phyloP scores from a whole-genome alignment of 2,113 vertebrate species.

The Petaurus breviceps region DNA sequence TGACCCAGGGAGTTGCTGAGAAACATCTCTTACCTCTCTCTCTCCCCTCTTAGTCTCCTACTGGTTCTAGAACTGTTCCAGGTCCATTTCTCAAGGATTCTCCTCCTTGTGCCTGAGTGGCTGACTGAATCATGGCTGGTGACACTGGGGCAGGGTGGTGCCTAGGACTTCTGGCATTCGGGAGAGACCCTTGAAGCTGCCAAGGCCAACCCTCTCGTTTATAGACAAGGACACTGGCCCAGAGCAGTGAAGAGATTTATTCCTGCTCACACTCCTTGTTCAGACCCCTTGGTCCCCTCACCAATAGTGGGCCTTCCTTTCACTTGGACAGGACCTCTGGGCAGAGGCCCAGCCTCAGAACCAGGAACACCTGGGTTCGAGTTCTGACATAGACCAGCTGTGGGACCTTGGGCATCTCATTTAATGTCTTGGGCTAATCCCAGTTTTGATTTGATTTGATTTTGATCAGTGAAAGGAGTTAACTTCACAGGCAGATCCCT shows the following conservation, averaged over 20 bases:
- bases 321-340: no score
- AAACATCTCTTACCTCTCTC: not conserved
- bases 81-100: not conserved
- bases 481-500: not conserved
- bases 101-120: not conserved
- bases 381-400: no score
- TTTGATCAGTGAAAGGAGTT: not conserved
- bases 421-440: not conserved
- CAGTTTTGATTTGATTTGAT: not conserved
- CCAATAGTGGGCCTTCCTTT: no score
- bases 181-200: no score
- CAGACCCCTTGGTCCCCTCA: no score
- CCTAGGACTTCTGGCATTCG: not conserved
- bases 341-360: not conserved
- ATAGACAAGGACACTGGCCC: no score
- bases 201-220: no score
- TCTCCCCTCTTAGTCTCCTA: not conserved
- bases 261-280: no score
- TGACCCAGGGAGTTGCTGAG: not conserved
- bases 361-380: no score
- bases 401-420: not conserved
- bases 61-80: not conserved
- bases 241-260: no score
- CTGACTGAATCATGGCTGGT: not conserved
- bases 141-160: no score